Percentiles rank a stretch among this genome's conserved stretches.
Conservation (phyloP, 2,888 invertebrate species). For the Caenorhabditis sp. region DNA sequence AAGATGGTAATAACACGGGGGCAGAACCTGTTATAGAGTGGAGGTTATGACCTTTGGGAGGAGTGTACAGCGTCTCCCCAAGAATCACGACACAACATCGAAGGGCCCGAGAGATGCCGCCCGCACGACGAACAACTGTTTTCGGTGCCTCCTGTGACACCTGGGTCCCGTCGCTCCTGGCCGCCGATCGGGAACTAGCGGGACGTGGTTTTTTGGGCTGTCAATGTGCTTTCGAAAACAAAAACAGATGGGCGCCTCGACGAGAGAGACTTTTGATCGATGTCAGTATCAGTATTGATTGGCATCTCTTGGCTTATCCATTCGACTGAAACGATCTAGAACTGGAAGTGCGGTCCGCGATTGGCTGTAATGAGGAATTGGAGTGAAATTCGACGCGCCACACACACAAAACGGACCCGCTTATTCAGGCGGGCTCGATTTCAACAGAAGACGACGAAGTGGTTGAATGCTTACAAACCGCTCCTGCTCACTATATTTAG, state of each 20-base stretch:
- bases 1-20: conserved; percentile 15
- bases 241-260: conserved; percentile 6
- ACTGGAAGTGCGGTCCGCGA: conserved; percentile 31
- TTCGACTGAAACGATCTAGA: not conserved
- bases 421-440: conserved; percentile 20
- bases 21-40: conserved; percentile 8
- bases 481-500: conserved; percentile 15
- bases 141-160: not conserved
- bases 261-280: conserved; percentile 26
- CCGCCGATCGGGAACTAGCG: not conserved
- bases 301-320: conserved; percentile 3
- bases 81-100: conserved; percentile 2
- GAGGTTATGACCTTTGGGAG: conserved; percentile 17
- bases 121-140: not conserved
- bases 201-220: not conserved
- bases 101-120: not conserved
- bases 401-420: too few species aligned
- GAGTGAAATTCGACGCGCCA: conserved; percentile 38
- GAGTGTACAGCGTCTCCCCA: not conserved
- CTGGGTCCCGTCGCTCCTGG: not conserved
- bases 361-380: conserved; percentile 43
- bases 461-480: conserved; percentile 11
- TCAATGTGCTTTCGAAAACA: conserved; percentile 16
- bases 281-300: conserved; percentile 29
- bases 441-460: conserved; percentile 42